Evolutionary conservation across 2,113 vertebrate genomes (phyloP).

Genomic region (Petaurus breviceps): DNA sequence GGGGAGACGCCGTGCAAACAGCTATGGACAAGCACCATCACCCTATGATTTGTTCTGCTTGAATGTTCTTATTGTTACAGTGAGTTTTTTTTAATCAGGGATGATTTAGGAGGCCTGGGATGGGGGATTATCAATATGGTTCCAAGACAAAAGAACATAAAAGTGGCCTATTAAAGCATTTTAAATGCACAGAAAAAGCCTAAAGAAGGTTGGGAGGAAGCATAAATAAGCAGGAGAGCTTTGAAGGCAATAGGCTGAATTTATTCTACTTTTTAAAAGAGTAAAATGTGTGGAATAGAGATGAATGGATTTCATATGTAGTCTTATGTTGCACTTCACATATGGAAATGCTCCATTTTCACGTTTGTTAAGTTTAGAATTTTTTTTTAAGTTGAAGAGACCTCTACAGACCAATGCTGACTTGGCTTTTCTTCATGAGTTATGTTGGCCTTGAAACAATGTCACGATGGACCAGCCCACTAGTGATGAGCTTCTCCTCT

Average conservation of each 20-base stretch:
- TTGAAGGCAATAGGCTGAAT: neutral
- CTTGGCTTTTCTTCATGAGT: neutral
- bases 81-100: neutral
- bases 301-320: neutral
- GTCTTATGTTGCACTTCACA: neutral
- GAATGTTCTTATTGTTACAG: neutral
- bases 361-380: neutral
- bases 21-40: neutral
- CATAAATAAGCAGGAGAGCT: neutral
- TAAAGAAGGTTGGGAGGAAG: neutral
- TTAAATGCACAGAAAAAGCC: neutral
- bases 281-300: neutral
- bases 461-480: neutral
- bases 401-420: neutral
- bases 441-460: neutral
- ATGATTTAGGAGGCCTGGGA: neutral
- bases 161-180: neutral
- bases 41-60: neutral
- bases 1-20: neutral
- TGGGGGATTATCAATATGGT: neutral
- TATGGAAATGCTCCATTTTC: neutral
- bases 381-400: neutral
- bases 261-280: neutral
- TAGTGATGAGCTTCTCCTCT: neutral
- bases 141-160: neutral